A percentile compares a stretch with the other conserved stretches of the same genome.
These are phyloP conservation scores for Microcebus ravelobensis DNA, from an alignment of 2,113 vertebrate genomes.

Conservation along the genomic window DNA sequence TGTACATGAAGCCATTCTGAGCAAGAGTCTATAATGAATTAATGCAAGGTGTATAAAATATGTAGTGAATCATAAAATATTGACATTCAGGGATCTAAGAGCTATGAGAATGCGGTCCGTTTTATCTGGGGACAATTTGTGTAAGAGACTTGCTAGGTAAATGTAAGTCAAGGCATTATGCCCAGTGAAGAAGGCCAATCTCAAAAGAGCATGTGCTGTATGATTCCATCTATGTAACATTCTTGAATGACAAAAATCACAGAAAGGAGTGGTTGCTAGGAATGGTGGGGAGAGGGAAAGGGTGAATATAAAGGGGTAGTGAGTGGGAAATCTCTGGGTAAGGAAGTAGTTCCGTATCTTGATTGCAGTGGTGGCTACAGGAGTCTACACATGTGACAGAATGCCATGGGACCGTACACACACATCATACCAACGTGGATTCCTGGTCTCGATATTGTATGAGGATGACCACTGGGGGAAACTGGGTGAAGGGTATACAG, in stretches of 20 bases:
- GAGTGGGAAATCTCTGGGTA: too few species aligned
- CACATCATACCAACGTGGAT: accelerated
- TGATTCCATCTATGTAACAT: not conserved
- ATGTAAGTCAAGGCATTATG: not conserved
- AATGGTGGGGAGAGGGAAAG: not conserved
- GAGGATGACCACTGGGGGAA: not conserved
- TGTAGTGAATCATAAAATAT: not conserved
- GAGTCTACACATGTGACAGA: not conserved
- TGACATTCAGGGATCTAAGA: not conserved
- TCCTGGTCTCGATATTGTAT: not conserved
- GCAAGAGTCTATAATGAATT: not conserved
- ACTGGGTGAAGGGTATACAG: not conserved
- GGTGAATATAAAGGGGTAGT: not conserved
- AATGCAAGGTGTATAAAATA: not conserved
- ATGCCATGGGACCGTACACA: not conserved
- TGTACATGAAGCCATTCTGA: not conserved
- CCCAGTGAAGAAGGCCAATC: not conserved
- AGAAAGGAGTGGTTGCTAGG: not conserved
- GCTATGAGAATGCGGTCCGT: not conserved
- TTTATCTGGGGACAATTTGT: not conserved
- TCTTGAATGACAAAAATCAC: not conserved
- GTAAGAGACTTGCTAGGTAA: not conserved
- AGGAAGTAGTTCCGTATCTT: not conserved
- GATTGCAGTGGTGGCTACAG: not conserved
- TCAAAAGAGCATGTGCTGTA: not conserved